These are phyloP conservation scores for Eueides isabella DNA, from an alignment of 1,140 invertebrate genomes.

Conservation along the genomic window DNA sequence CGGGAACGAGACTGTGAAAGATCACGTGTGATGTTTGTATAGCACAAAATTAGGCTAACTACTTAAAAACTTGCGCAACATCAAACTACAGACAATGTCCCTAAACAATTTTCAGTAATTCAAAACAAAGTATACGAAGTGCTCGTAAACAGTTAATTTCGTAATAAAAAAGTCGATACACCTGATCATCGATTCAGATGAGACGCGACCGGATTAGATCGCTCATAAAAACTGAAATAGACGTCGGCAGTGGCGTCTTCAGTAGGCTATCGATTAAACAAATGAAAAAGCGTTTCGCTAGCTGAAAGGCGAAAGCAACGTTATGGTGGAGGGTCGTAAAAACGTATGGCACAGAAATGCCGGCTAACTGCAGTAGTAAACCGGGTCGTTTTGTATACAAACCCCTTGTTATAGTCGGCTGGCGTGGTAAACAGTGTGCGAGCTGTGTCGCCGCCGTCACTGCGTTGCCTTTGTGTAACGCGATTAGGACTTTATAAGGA, in stretches of 20 bases:
- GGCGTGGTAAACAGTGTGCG: slow-evolving; percentile 70
- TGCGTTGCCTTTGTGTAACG: slow-evolving; percentile 68
- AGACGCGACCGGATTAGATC: slow-evolving; percentile 64
- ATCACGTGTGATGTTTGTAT: slow-evolving; percentile 41
- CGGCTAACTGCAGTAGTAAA: slow-evolving; percentile 78
- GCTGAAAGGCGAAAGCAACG: slow-evolving; percentile 74
- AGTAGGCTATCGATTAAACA: slow-evolving; percentile 79
- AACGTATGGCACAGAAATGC: slow-evolving; percentile 78
- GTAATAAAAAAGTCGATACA: slow-evolving; percentile 76
- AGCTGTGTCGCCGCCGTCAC: slow-evolving; percentile 75
- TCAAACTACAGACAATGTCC: slow-evolving; percentile 64
- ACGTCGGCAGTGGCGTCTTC: slow-evolving; percentile 67
- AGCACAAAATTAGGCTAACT: slow-evolving; percentile 50
- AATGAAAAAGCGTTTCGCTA: slow-evolving; percentile 78
- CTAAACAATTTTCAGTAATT: slow-evolving; percentile 64
- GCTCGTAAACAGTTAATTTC: slow-evolving; percentile 76
- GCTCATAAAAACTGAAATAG: slow-evolving; percentile 71
- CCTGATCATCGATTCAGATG: slow-evolving; percentile 71
- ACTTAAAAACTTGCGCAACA: slow-evolving; percentile 60
- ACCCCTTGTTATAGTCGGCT: slow-evolving; percentile 72
- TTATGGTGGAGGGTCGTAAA: slow-evolving; percentile 76
- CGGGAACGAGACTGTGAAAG: slow-evolving; percentile 38
- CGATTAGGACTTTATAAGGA: slow-evolving; percentile 63
- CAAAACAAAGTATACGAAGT: slow-evolving; percentile 74
- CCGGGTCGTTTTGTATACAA: slow-evolving; percentile 76